Evolutionary conservation across 2,797 vertebrate genomes (phyloP).

Genomic region (Odontamblyopus rebecca): DNA sequence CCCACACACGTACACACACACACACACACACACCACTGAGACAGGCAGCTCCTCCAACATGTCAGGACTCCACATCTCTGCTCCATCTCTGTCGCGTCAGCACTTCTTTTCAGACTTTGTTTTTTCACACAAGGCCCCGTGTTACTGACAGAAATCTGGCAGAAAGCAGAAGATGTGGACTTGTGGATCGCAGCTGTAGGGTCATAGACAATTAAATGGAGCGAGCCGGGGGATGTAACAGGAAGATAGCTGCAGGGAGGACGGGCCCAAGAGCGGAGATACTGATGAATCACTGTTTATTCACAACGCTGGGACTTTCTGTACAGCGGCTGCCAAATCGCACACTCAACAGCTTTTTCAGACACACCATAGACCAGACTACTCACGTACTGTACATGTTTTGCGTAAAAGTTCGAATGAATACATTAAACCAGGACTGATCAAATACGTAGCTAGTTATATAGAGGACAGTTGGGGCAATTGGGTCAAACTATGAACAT

Average conservation of each 20-base stretch:
- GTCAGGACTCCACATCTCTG: conserved; percentile 19
- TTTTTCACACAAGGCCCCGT: conserved; percentile 35
- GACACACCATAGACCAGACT: conserved; percentile 26
- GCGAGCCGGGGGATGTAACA: conserved; percentile 26
- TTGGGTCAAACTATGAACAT: neutral
- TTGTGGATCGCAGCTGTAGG: conserved; percentile 49
- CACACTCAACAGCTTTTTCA: conserved; percentile 21
- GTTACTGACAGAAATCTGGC: conserved; percentile 50
- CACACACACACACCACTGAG: neutral
- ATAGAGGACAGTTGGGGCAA: neutral
- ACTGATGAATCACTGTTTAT: conserved; percentile 58
- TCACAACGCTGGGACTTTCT: conserved; percentile 38
- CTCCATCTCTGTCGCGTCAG: conserved; percentile 26
- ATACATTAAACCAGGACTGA: neutral
- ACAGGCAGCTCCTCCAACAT: conserved; percentile 9
- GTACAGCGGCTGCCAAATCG: conserved; percentile 30
- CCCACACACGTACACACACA: neutral
- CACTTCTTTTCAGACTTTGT: conserved; percentile 38
- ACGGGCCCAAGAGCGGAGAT: conserved; percentile 33
- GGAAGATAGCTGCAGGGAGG: conserved; percentile 30
- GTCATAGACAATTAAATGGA: conserved; percentile 32
- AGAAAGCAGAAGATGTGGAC: conserved; percentile 30
- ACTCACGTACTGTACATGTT: neutral
- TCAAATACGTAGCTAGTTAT: neutral
- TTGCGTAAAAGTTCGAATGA: neutral